Evolutionary conservation across 2,888 invertebrate genomes (phyloP).

Genomic region (Sarcophaga subvicina): DNA sequence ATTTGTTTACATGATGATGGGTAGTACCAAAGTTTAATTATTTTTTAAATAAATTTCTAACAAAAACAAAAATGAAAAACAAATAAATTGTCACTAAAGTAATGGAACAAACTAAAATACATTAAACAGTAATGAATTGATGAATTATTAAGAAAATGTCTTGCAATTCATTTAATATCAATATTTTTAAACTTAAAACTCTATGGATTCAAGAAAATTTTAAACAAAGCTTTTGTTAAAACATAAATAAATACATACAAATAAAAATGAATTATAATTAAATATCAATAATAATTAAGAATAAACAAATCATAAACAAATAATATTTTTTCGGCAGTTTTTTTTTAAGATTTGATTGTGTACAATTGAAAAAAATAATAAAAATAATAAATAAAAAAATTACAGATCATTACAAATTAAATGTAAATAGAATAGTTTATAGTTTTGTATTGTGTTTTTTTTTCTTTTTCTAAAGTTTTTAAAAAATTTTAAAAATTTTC

Average conservation of each 20-base stretch:
- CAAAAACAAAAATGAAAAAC: background rate
- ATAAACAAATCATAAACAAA: constrained; percentile 41
- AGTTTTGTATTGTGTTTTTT: background rate
- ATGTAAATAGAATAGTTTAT: background rate
- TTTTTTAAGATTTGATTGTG: constrained; percentile 62
- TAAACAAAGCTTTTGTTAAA: constrained; percentile 31
- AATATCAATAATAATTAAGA: constrained; percentile 46
- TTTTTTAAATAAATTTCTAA: background rate
- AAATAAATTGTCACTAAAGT: background rate
- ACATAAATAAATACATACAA: constrained; percentile 1
- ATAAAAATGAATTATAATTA: constrained; percentile 25
- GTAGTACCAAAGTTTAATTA: too few species aligned
- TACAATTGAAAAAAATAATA: constrained; percentile 4
- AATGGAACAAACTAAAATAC: background rate
- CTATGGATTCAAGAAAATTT: constrained; percentile 18
- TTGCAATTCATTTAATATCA: constrained; percentile 47
- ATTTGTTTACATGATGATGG: too few species aligned
- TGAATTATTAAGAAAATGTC: too few species aligned
- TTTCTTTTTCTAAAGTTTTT: background rate
- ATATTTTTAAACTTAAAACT: constrained; percentile 63
- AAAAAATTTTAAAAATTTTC: constrained; percentile 52
- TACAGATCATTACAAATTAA: background rate
- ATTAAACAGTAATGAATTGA: background rate
- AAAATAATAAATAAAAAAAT: background rate
- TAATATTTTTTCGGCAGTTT: constrained; percentile 67